A percentile compares a stretch with the other conserved stretches of the same genome.
These are phyloP conservation scores for Penaeus monodon DNA, from an alignment of 2,888 invertebrate species.

Conservation along the genomic window DNA sequence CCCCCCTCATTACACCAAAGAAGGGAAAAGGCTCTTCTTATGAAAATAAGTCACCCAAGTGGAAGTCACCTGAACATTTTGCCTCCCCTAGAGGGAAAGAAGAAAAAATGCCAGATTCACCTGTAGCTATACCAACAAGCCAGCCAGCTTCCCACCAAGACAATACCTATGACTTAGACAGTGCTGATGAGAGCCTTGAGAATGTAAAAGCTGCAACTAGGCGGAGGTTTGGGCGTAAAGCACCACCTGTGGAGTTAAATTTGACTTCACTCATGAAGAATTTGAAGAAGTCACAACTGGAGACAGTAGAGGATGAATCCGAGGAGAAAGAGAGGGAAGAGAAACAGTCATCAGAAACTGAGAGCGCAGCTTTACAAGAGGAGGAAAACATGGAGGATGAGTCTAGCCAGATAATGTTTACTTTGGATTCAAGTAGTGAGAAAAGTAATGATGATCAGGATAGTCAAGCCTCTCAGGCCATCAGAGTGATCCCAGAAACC, in stretches of 20 bases:
- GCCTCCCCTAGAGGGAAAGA: neutral
- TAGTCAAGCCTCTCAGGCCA: too few relatives aligned
- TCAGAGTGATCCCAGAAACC: too few relatives aligned
- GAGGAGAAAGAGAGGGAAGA: too few relatives aligned
- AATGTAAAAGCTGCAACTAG: neutral
- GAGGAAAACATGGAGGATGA: too few relatives aligned
- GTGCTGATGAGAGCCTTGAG: conserved; percentile 3
- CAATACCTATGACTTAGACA: neutral
- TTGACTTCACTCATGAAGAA: neutral
- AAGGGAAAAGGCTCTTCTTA: neutral
- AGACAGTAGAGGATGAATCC: too few relatives aligned
- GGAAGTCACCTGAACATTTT: too few relatives aligned
- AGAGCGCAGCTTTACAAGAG: too few relatives aligned
- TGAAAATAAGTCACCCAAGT: too few relatives aligned
- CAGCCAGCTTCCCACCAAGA: neutral
- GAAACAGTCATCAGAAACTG: too few relatives aligned
- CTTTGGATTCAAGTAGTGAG: too few relatives aligned
- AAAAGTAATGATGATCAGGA: too few relatives aligned
- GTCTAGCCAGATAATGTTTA: too few relatives aligned
- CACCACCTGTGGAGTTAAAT: neutral
- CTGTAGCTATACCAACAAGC: neutral
- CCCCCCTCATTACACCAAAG: neutral
- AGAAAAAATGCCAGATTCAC: neutral
- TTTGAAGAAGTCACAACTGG: neutral
- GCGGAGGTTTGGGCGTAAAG: conserved; percentile 11